Conservation (phyloP, 2,113 vertebrate species). For the Chaenocephalus aceratus region DNA sequence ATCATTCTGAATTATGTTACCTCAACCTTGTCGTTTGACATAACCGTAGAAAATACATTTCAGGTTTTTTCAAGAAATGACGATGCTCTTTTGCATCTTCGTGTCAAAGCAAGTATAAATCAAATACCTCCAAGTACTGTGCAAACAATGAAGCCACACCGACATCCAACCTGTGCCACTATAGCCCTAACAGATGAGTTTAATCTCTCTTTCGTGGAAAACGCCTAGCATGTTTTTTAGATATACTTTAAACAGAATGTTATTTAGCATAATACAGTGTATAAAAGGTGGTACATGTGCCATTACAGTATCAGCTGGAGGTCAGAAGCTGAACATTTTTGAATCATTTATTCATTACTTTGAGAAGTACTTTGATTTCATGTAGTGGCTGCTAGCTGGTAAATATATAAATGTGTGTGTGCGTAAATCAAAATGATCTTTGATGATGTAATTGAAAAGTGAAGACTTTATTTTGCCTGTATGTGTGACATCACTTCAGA, state of each 20-base stretch:
- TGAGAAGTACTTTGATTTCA: background rate
- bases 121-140: background rate
- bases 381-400: background rate
- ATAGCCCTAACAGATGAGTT: background rate
- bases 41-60: background rate
- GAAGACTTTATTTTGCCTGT: background rate
- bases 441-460: background rate
- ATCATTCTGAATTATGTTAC: background rate
- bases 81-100: background rate
- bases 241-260: background rate
- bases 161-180: background rate
- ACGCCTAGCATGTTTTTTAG: background rate
- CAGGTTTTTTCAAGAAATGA: background rate
- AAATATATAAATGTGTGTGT: too few relatives aligned
- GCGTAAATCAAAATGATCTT: background rate
- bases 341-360: background rate
- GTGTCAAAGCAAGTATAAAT: background rate
- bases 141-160: background rate
- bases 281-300: background rate
- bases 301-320: background rate
- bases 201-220: background rate
- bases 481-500: background rate
- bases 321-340: background rate
- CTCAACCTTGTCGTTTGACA: conserved; percentile 1
- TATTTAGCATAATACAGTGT: background rate